Evolutionary conservation across 2,113 vertebrate species (phyloP), one percentile per base, ranked within the genome.

Genomic region (Osmerus mordax): DNA sequence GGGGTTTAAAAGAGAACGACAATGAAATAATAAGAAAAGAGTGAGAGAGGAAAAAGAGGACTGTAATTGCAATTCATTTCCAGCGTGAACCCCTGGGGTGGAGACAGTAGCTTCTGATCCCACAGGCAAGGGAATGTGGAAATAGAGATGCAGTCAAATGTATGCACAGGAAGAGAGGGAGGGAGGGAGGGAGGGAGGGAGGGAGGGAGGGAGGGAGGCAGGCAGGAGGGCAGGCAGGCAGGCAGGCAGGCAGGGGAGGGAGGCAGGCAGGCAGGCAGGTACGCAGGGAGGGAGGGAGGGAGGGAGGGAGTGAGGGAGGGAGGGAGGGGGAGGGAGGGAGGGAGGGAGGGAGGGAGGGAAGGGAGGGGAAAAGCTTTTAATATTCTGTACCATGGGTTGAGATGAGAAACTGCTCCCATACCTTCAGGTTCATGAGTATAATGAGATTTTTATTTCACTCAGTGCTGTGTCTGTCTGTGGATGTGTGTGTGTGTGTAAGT

Each of bases 41-140:
- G 93, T 91, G 91, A 74, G 94, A 92, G 90, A 92, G 92, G 92
- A 93, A 92, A 91, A 86, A 90, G 86, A 74, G 86, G 88, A 86
- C 91, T 94, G 94, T 95, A 87, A 77, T 93, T 91, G 94, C 91
- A 93, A 95, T 95, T 95, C 94, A 95, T 94, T 96, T 96, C 89
- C 90, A 94, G 90, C 92, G 86, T 14, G 72, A 78, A 73, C 81
- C 86, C 87, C 81, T 75, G 77, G 84, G 85, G 85, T 32, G 69
- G 67, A 69, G 69, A 62, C 73, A 74, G 79, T 84, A 52, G 74
- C 21, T 77, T 89, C 87, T 89, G 86, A 90, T 90, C 89, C 88
- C 80, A 79, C 77, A 78, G 36, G 55, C 32, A 69, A 87, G 80
- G 16, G 14, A 82, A 70, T 67, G 73, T 75, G 77, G 78, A 23